Evolutionary conservation across 1,140 invertebrate genomes (phyloP), one percentile per base, ranked within the genome.

Genomic region (Tetramorium simillimum): DNA sequence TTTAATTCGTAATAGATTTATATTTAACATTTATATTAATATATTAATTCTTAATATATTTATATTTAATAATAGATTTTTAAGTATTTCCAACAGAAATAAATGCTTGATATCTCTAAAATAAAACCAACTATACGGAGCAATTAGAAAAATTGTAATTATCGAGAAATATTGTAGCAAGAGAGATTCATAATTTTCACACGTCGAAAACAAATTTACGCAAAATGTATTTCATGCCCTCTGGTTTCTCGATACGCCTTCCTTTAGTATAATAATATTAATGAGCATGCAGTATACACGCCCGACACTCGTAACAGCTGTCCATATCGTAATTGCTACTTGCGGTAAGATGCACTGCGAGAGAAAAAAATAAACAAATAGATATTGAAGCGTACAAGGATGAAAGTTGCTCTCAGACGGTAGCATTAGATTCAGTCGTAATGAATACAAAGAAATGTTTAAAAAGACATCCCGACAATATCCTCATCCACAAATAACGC

Each of bases 401-500:
- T 80, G 51, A 9, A 78, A 65, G 46, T 85, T 85, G 82, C 60
- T 85, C 33, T 78, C 58, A 78, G 58, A 85, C 49, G 73, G 73
- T 78, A 43, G 73, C 70, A 85, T 85, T 85, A 85, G 82, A 85
- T 78, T 73, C 82, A 67, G 60, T 85, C 49, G 70, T 85, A 76
- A 78, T 72, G 82, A 18, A 77, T 85, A 86, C 58, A 81, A 67
- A 77, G 85, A 85, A 62, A 58, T 86, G 77, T 70, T 58, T 80
- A 77, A 76, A 33, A 33, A 88, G 51, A 78, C 70, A 88, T 87
- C 85, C 63, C 72, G 88, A 77, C 70, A 89, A 73, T 88, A 84
- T 84, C 82, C 73, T 78, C 82, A 63, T 72, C 51, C 58, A 89
- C 73, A 88, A 88, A 89, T 81, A 89, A 89, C 88, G 88, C 88